phyloP scores from a whole-genome alignment of 2,113 vertebrate genomes.

The Spea bombifrons region DNA sequence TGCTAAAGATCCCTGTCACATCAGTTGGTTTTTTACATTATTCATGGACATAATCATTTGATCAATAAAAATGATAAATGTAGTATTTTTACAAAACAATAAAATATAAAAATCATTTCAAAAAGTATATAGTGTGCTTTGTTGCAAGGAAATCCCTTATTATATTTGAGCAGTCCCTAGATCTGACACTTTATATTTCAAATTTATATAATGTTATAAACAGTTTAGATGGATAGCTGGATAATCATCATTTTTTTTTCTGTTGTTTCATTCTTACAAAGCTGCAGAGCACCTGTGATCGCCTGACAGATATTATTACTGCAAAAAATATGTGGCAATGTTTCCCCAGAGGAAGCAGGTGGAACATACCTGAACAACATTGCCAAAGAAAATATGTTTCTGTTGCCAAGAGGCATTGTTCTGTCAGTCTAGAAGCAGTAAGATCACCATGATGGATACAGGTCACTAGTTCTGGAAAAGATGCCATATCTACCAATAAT shows the following conservation, averaged over 20 bases:
- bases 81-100: not conserved
- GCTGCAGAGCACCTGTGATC: slow-evolving; percentile 38
- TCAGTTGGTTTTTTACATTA: not conserved
- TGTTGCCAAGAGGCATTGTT: slow-evolving; percentile 42
- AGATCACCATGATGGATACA: slow-evolving; percentile 32
- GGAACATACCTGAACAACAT: slow-evolving; percentile 29
- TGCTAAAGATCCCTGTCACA: slow-evolving; percentile 10
- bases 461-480: slow-evolving; percentile 21
- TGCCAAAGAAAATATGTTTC: slow-evolving; percentile 43
- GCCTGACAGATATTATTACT: slow-evolving; percentile 45
- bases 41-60: slow-evolving; percentile 39
- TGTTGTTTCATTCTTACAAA: slow-evolving; percentile 25
- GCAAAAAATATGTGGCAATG: slow-evolving; percentile 30
- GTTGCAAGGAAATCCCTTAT: slow-evolving; percentile 22
- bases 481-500: slow-evolving; percentile 23
- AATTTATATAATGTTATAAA: slow-evolving; percentile 37
- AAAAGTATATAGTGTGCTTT: slow-evolving; percentile 11
- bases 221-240: slow-evolving; percentile 25
- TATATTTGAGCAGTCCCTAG: slow-evolving; percentile 22
- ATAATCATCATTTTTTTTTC: slow-evolving; percentile 31
- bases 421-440: slow-evolving; percentile 20
- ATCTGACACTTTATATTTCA: slow-evolving; percentile 40
- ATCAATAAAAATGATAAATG: slow-evolving; percentile 40
- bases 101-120: not conserved
- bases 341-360: slow-evolving; percentile 34